phyloP scores from a whole-genome alignment of 2,888 invertebrate species.

The Dascillus cervinus region DNA sequence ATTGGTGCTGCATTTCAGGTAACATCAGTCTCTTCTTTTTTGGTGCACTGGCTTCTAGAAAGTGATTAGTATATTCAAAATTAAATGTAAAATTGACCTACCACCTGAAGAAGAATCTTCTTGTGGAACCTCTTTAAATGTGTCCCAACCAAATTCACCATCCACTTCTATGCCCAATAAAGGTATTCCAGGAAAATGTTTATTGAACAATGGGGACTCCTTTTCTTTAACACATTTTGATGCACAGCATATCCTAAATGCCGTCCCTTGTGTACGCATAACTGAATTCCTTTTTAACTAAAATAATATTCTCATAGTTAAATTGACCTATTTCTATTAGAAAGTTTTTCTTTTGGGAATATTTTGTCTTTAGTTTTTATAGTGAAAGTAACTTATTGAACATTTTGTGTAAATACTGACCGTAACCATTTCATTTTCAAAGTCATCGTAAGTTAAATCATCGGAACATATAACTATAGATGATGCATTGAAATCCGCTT shows the following conservation, averaged over 20 bases:
- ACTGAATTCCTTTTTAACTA: slow-evolving; percentile 1
- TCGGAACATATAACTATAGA: not conserved
- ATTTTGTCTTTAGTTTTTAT: no score
- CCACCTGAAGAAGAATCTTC: not conserved
- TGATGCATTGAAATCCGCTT: slow-evolving; percentile 2
- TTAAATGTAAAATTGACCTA: no score
- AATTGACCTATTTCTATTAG: no score
- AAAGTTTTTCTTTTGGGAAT: no score
- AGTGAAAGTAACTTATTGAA: no score
- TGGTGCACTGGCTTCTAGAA: no score
- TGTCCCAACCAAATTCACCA: slow-evolving; percentile 2
- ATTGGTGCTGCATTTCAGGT: slow-evolving; percentile 1
- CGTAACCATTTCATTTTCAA: not conserved
- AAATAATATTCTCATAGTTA: no score
- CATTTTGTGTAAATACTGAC: no score
- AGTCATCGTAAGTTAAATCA: not conserved
- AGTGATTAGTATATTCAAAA: no score
- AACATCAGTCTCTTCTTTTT: not conserved
- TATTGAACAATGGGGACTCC: slow-evolving; percentile 1
- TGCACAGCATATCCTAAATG: slow-evolving; percentile 3
- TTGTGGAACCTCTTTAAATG: not conserved
- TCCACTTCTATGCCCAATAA: slow-evolving; percentile 1
- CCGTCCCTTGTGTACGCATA: slow-evolving; percentile 1
- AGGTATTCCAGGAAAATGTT: slow-evolving; percentile 2
- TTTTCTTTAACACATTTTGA: not conserved